phyloP scores from a whole-genome alignment of 1,140 invertebrate species.

The Homarus americanus region DNA sequence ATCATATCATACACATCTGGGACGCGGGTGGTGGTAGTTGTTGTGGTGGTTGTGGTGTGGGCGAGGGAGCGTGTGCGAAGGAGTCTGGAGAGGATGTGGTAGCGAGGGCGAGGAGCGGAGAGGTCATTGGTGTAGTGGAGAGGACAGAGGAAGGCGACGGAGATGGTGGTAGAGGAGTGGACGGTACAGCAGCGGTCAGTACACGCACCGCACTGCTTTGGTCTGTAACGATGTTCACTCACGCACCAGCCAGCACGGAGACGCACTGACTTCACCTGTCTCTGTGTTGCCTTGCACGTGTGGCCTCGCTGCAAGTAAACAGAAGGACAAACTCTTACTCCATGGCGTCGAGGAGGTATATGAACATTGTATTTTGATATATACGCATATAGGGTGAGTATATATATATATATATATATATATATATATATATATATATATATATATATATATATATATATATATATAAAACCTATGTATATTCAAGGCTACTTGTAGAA shows the following conservation, averaged over 20 bases:
- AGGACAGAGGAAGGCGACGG: constrained; percentile 48
- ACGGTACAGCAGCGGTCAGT: constrained; percentile 17
- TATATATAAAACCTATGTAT: too few species aligned
- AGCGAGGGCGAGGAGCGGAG: neutral
- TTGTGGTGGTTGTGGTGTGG: too few species aligned
- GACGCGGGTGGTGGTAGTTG: neutral
- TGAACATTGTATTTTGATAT: too few species aligned
- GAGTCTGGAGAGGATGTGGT: neutral
- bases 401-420: too few species aligned
- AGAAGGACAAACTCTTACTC: neutral
- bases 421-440: too few species aligned
- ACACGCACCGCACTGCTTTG: constrained; percentile 40
- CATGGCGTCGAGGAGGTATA: too few species aligned
- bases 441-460: too few species aligned
- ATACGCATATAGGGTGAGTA: too few species aligned
- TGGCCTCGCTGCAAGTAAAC: constrained; percentile 42
- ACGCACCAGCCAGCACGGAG: constrained; percentile 50
- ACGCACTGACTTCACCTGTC: neutral
- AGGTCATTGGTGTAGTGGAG: constrained; percentile 59
- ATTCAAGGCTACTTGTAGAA: too few species aligned
- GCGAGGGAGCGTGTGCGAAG: neutral
- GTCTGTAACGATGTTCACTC: constrained; percentile 21
- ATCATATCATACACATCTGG: constrained; percentile 43
- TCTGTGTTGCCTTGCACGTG: constrained; percentile 38
- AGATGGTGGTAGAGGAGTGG: constrained; percentile 48